Conservation (phyloP, 1,140 invertebrate species). For the Oreohelix idahoensis region DNA sequence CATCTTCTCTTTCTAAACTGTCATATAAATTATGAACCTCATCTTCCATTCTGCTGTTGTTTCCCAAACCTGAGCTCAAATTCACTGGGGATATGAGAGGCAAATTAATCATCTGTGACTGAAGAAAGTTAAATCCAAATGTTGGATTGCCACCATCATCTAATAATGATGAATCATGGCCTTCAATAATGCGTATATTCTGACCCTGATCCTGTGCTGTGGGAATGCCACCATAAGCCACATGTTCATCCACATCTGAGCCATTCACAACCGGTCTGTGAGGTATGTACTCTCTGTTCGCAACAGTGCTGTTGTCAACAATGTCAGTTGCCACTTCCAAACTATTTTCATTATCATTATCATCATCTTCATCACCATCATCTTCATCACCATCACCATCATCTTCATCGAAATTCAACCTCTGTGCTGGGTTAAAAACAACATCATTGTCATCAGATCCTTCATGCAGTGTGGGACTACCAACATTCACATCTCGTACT, state of each 20-base stretch:
- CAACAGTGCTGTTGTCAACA: background rate
- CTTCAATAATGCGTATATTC: constrained; percentile 50
- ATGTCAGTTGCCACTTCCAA: background rate
- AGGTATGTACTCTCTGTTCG: constrained; percentile 18
- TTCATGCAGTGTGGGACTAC: constrained; percentile 3
- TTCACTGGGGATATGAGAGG: constrained; percentile 14
- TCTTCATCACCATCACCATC: constrained; percentile 22
- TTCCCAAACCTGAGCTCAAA: background rate
- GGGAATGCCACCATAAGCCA: background rate
- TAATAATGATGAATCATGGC: constrained; percentile 45
- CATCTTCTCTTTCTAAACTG: constrained; percentile 49
- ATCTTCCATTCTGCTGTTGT: constrained; percentile 28
- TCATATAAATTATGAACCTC: constrained; percentile 45
- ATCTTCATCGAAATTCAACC: constrained; percentile 37
- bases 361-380: no score
- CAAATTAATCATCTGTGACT: constrained; percentile 40
- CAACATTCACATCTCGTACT: background rate
- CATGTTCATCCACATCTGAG: constrained; percentile 29
- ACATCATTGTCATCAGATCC: constrained; percentile 23
- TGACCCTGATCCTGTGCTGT: constrained; percentile 32
- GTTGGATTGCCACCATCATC: constrained; percentile 25
- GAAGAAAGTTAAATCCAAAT: constrained; percentile 37
- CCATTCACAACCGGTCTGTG: constrained; percentile 39
- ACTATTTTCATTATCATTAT: constrained; percentile 9
- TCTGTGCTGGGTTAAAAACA: constrained; percentile 30